Base-by-base conservation (phyloP, 1,140 invertebrate species). In the Oncopeltus fasciatus region DNA sequence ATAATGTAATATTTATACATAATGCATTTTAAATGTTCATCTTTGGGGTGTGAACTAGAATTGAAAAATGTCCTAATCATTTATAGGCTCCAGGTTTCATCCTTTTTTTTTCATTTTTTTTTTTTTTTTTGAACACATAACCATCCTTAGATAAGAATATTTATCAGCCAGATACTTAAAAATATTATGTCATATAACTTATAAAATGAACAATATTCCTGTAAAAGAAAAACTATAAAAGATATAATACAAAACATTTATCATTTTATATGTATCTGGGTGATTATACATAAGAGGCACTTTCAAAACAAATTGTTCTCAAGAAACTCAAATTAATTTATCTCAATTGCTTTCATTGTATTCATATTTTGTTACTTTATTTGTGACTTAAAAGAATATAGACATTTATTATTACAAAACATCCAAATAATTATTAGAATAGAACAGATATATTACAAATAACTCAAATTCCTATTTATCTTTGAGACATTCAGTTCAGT, bases 21-120 rank as follows among this genome's bases (percentile, higher is more conserved):
- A 57, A 62, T 27, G 61, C 61, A 62, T 57, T 62, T 44, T 49
- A 53, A 62, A 57, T 16, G 49, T 56, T 57, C 53, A 43, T 62
- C 51, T 57, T 62, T 56, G 61, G 61, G 47, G 60, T 61, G 60
- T 47, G 53, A 62, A 57, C 61, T 57, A 62, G 28, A 29, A 62
- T 44, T 27, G 27, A 27, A 62, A 16, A 62, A 57, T 16, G 61
- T 56, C 51, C 61, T 51, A 61, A 27, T 56, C 61, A 62, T 33
- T 29, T 56, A 51, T 31, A 49, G 38, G 51, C 43, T 62, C 57
- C 61, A 8, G 14, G 14, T 8, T 8, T 38, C 31, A 38, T 14
- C 14, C 31, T 8, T 14, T 8, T 8, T 38, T 8, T 38, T 38
- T 14, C 31, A 38, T 38, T 38, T 56, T 14, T 56, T 26, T n/a